Conservation (phyloP, 2,113 vertebrate genomes). For the Piaya cayana region DNA sequence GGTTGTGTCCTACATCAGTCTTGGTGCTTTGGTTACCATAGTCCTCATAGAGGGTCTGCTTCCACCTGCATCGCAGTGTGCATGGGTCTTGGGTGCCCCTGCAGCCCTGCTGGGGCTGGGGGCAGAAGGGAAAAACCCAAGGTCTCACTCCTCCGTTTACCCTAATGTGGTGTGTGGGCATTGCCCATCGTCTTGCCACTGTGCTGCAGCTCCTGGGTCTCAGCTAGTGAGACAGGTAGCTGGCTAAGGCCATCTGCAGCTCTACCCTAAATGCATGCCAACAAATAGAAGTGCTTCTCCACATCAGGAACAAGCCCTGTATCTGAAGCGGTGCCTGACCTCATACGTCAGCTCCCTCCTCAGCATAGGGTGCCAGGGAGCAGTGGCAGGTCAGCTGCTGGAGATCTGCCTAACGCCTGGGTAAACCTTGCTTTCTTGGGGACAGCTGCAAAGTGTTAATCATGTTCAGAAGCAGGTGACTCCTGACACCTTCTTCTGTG, state of each 20-base stretch:
- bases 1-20: neutral
- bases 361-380: neutral
- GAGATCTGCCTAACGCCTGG: neutral
- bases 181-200: fast-evolving
- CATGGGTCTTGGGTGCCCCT: fast-evolving
- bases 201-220: fast-evolving
- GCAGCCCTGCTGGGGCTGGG: neutral
- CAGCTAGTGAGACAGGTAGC: neutral
- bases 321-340: neutral
- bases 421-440: neutral
- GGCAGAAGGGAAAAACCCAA: neutral
- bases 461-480: too few species aligned
- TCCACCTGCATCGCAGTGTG: fast-evolving
- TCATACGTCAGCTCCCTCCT: fast-evolving
- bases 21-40: neutral
- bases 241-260: neutral
- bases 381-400: neutral
- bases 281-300: neutral
- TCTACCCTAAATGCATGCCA: neutral
- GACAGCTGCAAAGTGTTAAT: neutral
- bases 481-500: neutral
- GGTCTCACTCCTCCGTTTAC: neutral
- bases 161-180: fast-evolving
- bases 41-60: fast-evolving
- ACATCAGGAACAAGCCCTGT: neutral